These are phyloP conservation scores for Fundulus diaphanus DNA, from an alignment of 2,797 vertebrate genomes.

Conservation along the genomic window DNA sequence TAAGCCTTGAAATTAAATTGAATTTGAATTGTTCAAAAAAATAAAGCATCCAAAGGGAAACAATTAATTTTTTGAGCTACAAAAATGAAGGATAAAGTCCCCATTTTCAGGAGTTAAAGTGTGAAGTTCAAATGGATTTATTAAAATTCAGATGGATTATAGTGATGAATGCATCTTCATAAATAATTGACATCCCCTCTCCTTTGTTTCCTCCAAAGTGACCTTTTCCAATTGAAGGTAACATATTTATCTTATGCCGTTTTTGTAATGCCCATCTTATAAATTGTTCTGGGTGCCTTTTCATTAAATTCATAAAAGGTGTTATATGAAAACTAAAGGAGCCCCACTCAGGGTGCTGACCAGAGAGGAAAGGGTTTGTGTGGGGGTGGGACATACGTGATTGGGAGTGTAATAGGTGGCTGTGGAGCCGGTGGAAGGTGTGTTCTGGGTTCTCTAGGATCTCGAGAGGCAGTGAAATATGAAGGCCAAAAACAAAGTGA, in stretches of 20 bases:
- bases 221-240: slow-evolving; percentile 33
- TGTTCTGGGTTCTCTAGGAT: slow-evolving; percentile 24
- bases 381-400: slow-evolving; percentile 26
- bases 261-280: slow-evolving; percentile 20
- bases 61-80: slow-evolving; percentile 8
- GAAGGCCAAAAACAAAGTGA: slow-evolving; percentile 60
- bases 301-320: slow-evolving; percentile 51
- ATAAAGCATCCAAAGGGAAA: neutral
- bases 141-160: neutral
- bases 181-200: slow-evolving; percentile 1
- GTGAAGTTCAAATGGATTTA: neutral
- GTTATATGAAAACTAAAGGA: slow-evolving; percentile 44
- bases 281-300: slow-evolving; percentile 28
- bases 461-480: slow-evolving; percentile 59
- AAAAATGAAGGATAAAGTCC: neutral
- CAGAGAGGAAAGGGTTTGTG: slow-evolving; percentile 1
- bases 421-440: slow-evolving; percentile 16
- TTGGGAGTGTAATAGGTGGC: slow-evolving; percentile 58
- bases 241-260: slow-evolving; percentile 1
- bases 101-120: neutral
- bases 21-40: neutral
- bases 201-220: slow-evolving; percentile 13
- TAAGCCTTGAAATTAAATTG: slow-evolving; percentile 23
- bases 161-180: neutral
- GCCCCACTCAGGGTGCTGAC: slow-evolving; percentile 29